Base-by-base conservation (phyloP, 2,797 vertebrate genomes). In the Enteromius afrohamiltoni region DNA sequence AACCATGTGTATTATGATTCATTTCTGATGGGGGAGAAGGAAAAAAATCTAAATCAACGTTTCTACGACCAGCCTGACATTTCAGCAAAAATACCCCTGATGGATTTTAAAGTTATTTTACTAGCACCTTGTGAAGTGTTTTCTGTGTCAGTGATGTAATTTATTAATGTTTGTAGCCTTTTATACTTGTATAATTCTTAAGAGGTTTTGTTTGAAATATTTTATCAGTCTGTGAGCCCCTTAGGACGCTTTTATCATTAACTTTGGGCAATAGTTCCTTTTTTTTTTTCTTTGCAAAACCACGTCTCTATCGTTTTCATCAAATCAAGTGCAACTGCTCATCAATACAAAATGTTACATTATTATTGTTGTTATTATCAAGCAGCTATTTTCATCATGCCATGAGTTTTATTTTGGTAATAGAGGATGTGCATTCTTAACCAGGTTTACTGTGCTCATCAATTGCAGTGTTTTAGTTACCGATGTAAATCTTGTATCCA, bases 91-190 rank as follows among this genome's bases (percentile, higher is more conserved):
- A 94, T 96, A 93, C 92, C 87, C 95, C 95, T 93, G 95, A 95
- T 95, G 94, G 95, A 94, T 96, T 95, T 94, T 86, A 87, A 95
- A 93, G 84, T 97, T 97, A 95, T 97, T 99, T 99, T 97, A 97
- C 95, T 98, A 98, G 97, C 97, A 98, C 97, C 97, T 99, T 98
- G 98, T 99, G 97, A 96, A 97, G 97, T 98, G 97, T 98, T 94
- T 95, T 97, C 94, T 94, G 97, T 99, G 97, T 99, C 97, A 94
- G 97, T 99, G 94, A 98, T 97, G 97, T 99, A 98, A 99, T 99
- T 99, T 99, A 99, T 99, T 99, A 97, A 99, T 98, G 97, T 99
- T 99, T 99, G 97, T 99, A 98, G 97, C 96, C 97, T 98, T 99
- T 99, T 99, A 98, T 98, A 99, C 98, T 97, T 98, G 97, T 98